A percentile compares a stretch with the other conserved stretches of the same genome.
Conservation (phyloP, 53 echinoderm and acorn worm genomes). For the Hippasteria phrygiana region DNA sequence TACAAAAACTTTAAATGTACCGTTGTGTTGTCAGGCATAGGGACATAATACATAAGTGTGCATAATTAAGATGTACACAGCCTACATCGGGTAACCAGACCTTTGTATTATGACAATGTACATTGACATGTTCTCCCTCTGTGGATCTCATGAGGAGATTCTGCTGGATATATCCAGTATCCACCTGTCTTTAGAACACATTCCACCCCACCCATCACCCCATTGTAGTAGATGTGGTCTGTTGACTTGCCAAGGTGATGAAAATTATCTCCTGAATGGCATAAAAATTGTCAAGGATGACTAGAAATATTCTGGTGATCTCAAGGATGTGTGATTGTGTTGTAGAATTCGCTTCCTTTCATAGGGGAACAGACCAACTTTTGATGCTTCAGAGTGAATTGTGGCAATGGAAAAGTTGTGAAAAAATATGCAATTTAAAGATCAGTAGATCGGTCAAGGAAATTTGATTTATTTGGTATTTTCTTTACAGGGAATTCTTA, state of each 20-base stretch:
- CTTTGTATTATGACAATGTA: no score
- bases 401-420: neutral
- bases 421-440: neutral
- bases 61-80: no score
- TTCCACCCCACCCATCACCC: no score
- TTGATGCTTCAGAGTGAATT: neutral
- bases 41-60: no score
- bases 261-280: conserved; percentile 30
- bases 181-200: no score
- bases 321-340: neutral
- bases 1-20: no score
- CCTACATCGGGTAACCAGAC: no score
- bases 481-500: neutral
- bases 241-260: neutral
- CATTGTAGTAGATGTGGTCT: no score
- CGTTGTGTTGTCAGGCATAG: no score
- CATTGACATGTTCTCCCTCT: no score
- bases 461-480: neutral
- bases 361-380: neutral
- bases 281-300: conserved; percentile 42
- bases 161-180: no score
- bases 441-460: neutral
- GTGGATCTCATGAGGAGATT: no score
- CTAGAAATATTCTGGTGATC: neutral
- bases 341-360: neutral